phyloP scores from a whole-genome alignment of 2,797 vertebrate genomes.

The Odontamblyopus rebecca region DNA sequence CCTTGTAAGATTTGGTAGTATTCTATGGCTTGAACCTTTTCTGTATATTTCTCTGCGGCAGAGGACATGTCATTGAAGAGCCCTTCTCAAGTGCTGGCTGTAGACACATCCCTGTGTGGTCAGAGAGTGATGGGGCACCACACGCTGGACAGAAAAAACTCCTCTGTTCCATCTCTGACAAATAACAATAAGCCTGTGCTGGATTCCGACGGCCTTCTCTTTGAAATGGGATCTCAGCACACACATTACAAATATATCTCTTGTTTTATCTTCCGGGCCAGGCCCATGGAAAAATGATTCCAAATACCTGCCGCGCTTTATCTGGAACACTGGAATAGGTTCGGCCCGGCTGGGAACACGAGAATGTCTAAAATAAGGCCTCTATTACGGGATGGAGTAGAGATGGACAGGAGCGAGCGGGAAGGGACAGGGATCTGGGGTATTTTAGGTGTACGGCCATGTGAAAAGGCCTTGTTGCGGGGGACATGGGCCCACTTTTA shows the following conservation, averaged over 20 bases:
- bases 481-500: slow-evolving; percentile 69
- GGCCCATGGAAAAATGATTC: slow-evolving; percentile 81
- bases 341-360: slow-evolving; percentile 74
- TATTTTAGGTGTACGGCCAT: slow-evolving; percentile 73
- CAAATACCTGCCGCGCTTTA: slow-evolving; percentile 83
- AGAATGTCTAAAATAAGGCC: slow-evolving; percentile 82
- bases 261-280: slow-evolving; percentile 81
- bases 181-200: slow-evolving; percentile 77
- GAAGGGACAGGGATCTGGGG: slow-evolving; percentile 67
- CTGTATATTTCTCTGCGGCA: slow-evolving; percentile 12
- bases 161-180: slow-evolving; percentile 77
- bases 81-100: slow-evolving; percentile 52
- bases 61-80: slow-evolving; percentile 49
- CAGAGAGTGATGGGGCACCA: slow-evolving; percentile 70
- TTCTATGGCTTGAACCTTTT: neutral
- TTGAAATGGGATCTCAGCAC: slow-evolving; percentile 82
- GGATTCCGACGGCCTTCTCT: slow-evolving; percentile 74
- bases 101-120: slow-evolving; percentile 64
- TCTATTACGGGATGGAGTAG: slow-evolving; percentile 81
- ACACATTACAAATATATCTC: slow-evolving; percentile 82
- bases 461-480: slow-evolving; percentile 73
- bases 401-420: slow-evolving; percentile 69
- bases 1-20: neutral
- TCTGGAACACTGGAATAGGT: slow-evolving; percentile 81
- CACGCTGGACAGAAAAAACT: slow-evolving; percentile 68